Evolutionary conservation across 2,888 invertebrate species (phyloP), one percentile per base, ranked within the genome.

Genomic region (Leistus spinibarbis): DNA sequence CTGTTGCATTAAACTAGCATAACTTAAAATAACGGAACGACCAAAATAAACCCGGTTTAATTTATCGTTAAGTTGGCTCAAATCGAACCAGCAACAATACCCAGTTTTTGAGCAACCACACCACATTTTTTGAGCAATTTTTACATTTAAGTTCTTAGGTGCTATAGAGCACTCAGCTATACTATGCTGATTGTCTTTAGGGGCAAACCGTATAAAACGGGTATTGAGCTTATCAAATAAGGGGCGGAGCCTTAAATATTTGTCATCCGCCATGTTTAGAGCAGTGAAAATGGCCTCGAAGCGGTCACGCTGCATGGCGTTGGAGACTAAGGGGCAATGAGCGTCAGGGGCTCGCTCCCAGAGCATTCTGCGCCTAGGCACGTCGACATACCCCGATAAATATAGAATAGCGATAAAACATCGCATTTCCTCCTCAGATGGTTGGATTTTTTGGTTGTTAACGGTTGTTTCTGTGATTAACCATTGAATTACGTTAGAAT

Each of bases 341-440:
- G 78, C 73, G 63, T 78, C 78, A 9, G 76, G 76, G 9, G 78
- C 69, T 65, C 76, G 54, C 64, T 78, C 78, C 78, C 78, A 78
- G 19, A 78, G 73, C 78, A 78, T 78, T 76, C 78, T 68, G 22
- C 78, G 66, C 22, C 78, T 40, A 19, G 78, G 78, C 3, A 78
- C 62, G 19, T 77, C 76, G 0, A 79, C 76, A 62, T 79, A 79
- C 7, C 79, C 78, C 2, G 77, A 76, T 9, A 79, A 65, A 69
- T 64, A 77, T 17, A 79, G 69, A 20, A 79, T 78, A 23, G 75
- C 79, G 10, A 79, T 65, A 23, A 79, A 78, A 76, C 78, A 78
- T 23, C 77, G 54, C 60, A 79, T 75, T 75, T 75, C 75, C 54
- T 75, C 75, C 62, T 74, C 73, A 75, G 85, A 86, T 40, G 78